Evolutionary conservation across 92 coral and sea anemone genomes (phyloP).

Genomic region (Scolanthus callimorphus): DNA sequence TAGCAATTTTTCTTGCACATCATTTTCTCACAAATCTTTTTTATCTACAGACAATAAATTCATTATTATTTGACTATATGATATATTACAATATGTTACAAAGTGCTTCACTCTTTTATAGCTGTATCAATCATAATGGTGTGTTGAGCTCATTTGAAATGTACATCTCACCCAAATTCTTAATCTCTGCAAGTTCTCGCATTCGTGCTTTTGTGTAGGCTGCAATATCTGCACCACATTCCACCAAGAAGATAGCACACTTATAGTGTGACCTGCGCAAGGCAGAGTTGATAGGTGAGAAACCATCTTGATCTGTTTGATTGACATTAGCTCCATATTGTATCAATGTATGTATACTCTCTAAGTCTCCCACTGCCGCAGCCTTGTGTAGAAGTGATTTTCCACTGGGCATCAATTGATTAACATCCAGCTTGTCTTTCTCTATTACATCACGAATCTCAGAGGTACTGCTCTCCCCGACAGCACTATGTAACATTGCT

Average conservation of each 20-base stretch:
- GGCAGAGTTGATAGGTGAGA: slow-evolving; percentile 74
- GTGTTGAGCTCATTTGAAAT: slow-evolving; percentile 34
- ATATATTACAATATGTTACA: too few species aligned
- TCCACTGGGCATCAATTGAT: slow-evolving; percentile 82
- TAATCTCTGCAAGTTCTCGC: slow-evolving; percentile 55
- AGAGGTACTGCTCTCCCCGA: slow-evolving; percentile 67
- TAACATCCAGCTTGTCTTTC: slow-evolving; percentile 70
- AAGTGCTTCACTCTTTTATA: too few species aligned
- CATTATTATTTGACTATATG: too few species aligned
- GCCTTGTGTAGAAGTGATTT: slow-evolving; percentile 85
- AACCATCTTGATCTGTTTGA: slow-evolving; percentile 66
- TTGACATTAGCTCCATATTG: slow-evolving; percentile 77
- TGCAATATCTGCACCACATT: slow-evolving; percentile 69
- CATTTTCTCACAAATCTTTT: too few species aligned
- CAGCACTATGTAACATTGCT: slow-evolving; percentile 76
- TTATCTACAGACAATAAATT: too few species aligned
- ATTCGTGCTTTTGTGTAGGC: slow-evolving; percentile 66
- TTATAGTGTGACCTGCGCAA: slow-evolving; percentile 63
- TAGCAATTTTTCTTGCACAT: too few species aligned
- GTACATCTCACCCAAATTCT: slow-evolving; percentile 28
- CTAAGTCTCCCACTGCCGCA: slow-evolving; percentile 73
- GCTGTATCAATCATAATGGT: slow-evolving; percentile 17
- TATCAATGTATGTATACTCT: slow-evolving; percentile 73
- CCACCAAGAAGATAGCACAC: slow-evolving; percentile 70
- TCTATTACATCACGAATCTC: slow-evolving; percentile 79